These are phyloP conservation scores for Platysteira castanea DNA, from an alignment of 2,113 vertebrate genomes.

Conservation along the genomic window DNA sequence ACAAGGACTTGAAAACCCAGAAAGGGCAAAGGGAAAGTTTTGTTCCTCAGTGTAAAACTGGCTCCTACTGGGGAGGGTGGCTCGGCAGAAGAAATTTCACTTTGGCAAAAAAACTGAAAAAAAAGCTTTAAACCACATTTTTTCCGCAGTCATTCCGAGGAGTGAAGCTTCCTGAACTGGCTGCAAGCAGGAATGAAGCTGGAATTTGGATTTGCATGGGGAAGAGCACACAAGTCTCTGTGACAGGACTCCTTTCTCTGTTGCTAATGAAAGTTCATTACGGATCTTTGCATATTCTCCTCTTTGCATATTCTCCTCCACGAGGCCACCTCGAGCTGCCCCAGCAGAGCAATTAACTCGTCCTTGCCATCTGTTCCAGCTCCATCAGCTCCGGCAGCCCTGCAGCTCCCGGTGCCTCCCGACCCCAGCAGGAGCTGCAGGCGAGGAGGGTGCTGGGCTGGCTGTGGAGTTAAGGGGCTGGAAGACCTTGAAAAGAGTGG, in stretches of 20 bases:
- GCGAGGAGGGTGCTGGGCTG: not conserved
- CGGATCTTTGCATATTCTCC: slow-evolving; percentile 55
- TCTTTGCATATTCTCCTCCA: slow-evolving; percentile 52
- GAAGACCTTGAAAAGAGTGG: not conserved
- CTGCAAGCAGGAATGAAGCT: not conserved
- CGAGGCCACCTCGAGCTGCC: slow-evolving; percentile 37
- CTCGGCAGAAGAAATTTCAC: not conserved
- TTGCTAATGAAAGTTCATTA: not conserved
- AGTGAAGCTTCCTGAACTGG: not conserved
- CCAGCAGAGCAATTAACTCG: slow-evolving; percentile 69
- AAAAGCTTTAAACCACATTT: not conserved
- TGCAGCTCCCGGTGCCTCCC: not conserved
- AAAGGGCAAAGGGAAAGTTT: not conserved
- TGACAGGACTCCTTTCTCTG: not conserved
- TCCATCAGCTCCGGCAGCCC: not conserved
- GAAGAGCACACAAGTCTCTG: not conserved
- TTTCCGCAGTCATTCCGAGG: not conserved
- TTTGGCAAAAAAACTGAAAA: not conserved
- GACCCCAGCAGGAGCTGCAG: not conserved
- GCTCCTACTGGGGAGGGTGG: not conserved
- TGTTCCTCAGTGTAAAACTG: not conserved
- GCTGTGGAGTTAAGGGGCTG: fast-evolving
- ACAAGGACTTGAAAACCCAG: not conserved
- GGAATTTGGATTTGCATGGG: not conserved
- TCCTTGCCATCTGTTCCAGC: slow-evolving; percentile 61